These are phyloP conservation scores for Yponomeuta malinellus DNA, from an alignment of 2,888 invertebrate genomes.

Conservation along the genomic window DNA sequence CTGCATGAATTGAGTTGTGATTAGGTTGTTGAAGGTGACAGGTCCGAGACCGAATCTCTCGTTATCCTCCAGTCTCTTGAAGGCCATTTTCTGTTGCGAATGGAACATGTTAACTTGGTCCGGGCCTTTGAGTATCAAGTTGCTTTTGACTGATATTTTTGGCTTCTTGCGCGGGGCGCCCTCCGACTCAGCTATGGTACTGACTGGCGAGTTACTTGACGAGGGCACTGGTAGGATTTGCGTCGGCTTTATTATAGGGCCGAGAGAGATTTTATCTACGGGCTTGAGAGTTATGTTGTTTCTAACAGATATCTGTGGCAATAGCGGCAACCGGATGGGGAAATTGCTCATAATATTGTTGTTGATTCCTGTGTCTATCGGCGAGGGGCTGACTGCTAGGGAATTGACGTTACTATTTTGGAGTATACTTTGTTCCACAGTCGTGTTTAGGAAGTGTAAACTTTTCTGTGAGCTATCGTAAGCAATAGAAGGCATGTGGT, in stretches of 20 bases:
- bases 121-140: constrained; percentile 66
- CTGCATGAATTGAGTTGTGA: constrained; percentile 68
- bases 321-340: constrained; percentile 55
- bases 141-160: constrained; percentile 72
- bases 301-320: constrained; percentile 45
- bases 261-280: constrained; percentile 52
- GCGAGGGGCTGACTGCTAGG: constrained; percentile 45
- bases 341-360: constrained; percentile 66
- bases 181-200: constrained; percentile 41
- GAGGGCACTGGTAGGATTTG: constrained; percentile 64
- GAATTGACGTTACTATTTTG: constrained; percentile 49
- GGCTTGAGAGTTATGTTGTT: constrained; percentile 61
- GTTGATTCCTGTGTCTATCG: constrained; percentile 41
- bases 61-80: constrained; percentile 58
- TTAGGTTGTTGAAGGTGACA: constrained; percentile 65
- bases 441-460: constrained; percentile 53
- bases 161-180: constrained; percentile 63
- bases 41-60: constrained; percentile 60
- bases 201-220: constrained; percentile 57
- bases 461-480: constrained; percentile 48
- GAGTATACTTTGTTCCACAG: constrained; percentile 49
- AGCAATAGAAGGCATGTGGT: constrained; percentile 39
- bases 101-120: constrained; percentile 70
- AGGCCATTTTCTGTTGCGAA: constrained; percentile 69
- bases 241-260: constrained; percentile 61